These are phyloP conservation scores for Micrasema longulum DNA, from an alignment of 1,140 invertebrate genomes.

Conservation along the genomic window DNA sequence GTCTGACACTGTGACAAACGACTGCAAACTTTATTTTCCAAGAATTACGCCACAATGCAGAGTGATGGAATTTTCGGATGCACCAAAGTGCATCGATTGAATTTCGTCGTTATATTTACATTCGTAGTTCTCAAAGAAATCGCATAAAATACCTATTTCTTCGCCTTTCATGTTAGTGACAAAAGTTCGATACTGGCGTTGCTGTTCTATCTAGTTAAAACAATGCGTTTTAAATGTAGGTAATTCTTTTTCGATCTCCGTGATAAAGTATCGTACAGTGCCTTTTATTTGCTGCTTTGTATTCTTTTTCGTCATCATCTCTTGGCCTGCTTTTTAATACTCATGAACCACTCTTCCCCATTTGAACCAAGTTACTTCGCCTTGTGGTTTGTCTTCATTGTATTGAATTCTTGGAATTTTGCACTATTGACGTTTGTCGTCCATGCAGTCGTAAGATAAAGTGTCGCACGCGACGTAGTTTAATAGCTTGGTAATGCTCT, in stretches of 20 bases:
- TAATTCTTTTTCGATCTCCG: conserved; percentile 31
- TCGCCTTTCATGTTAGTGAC: conserved; percentile 36
- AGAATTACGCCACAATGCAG: conserved; percentile 46
- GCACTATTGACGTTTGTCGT: conserved; percentile 24
- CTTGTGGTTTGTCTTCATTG: conserved; percentile 16
- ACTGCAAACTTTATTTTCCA: conserved; percentile 34
- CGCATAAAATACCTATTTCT: conserved; percentile 42
- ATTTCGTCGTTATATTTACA: conserved; percentile 38
- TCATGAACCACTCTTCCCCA: conserved; percentile 32
- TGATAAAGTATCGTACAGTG: conserved; percentile 25
- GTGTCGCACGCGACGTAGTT: conserved; percentile 16
- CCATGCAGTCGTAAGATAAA: conserved; percentile 25
- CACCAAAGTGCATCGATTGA: conserved; percentile 49
- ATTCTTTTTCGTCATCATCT: conserved; percentile 31
- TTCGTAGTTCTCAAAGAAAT: conserved; percentile 49
- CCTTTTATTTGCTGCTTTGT: conserved; percentile 33
- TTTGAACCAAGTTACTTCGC: conserved; percentile 32
- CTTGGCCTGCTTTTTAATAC: conserved; percentile 32
- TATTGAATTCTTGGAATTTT: conserved; percentile 1
- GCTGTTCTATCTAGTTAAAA: conserved; percentile 45
- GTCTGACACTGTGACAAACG: conserved; percentile 48
- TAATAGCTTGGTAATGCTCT: conserved; percentile 8
- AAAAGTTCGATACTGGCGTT: conserved; percentile 40
- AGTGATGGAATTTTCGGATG: conserved; percentile 45
- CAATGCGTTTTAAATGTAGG: conserved; percentile 44